Conservation (phyloP, 2,113 vertebrate genomes). For the Deroptyus accipitrinus region DNA sequence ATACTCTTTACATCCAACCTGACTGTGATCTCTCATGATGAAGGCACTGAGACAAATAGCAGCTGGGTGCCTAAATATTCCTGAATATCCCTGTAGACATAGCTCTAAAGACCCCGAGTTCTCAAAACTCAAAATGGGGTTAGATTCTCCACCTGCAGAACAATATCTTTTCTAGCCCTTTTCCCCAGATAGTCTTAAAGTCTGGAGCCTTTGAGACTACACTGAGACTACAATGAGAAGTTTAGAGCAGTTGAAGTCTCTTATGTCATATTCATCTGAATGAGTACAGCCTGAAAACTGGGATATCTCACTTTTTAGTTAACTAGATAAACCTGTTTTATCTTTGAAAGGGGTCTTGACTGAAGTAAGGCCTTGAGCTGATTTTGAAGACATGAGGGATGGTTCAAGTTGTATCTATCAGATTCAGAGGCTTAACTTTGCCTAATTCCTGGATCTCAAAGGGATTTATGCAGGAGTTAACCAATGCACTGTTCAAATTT, state of each 20-base stretch:
- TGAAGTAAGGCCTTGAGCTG: neutral
- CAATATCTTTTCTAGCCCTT: constrained; percentile 11
- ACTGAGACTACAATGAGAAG: constrained; percentile 21
- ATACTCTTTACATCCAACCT: neutral
- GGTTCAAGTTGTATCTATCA: neutral
- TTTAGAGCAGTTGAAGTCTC: constrained; percentile 8
- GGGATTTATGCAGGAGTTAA: neutral
- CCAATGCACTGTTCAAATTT: neutral
- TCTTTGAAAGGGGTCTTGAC: neutral
- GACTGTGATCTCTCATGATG: constrained; percentile 15
- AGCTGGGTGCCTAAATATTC: constrained; percentile 25
- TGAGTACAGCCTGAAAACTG: neutral
- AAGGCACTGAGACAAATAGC: constrained; percentile 27
- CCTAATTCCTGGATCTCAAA: neutral
- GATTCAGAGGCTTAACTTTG: neutral
- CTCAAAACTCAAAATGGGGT: constrained; percentile 24
- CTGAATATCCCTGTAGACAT: constrained; percentile 5
- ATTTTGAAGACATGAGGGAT: neutral
- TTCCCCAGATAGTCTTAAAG: constrained; percentile 27
- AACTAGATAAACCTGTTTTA: neutral
- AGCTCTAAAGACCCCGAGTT: neutral
- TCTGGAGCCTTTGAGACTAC: neutral
- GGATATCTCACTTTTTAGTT: neutral
- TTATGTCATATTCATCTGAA: constrained; percentile 7
- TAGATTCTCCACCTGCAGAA: constrained; percentile 34